Conservation (phyloP, 2,888 invertebrate genomes). For the Pandemis cinnamomeana region DNA sequence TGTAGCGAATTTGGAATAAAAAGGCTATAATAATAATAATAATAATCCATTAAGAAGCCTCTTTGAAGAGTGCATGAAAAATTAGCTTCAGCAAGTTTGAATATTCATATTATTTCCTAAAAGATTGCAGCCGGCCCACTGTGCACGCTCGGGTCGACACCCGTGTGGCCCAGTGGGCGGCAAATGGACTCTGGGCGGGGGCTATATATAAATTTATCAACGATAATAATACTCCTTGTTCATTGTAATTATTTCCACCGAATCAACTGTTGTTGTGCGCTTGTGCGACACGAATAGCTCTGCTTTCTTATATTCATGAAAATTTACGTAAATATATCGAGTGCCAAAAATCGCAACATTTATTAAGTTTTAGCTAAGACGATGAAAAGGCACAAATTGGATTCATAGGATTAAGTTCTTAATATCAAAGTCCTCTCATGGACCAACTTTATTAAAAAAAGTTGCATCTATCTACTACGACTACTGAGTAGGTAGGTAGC, state of each 20-base stretch:
- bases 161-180: constrained; percentile 69
- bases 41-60: too few relatives aligned
- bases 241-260: constrained; percentile 69
- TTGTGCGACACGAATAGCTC: background rate
- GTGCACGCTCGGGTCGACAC: constrained; percentile 67
- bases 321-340: background rate
- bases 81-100: background rate
- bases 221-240: constrained; percentile 66
- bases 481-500: too few relatives aligned
- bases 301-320: background rate
- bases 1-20: too few relatives aligned
- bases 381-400: background rate
- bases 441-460: too few relatives aligned
- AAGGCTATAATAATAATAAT: too few relatives aligned
- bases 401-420: background rate
- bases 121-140: constrained; percentile 56
- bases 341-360: background rate
- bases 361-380: background rate
- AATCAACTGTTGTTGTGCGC: constrained; percentile 47
- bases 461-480: too few relatives aligned
- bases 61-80: background rate
- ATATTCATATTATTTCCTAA: constrained; percentile 49
- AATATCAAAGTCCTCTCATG: too few relatives aligned
- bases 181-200: constrained; percentile 69
- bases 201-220: constrained; percentile 72